Evolutionary conservation across 2,113 vertebrate genomes (phyloP), one percentile per base, ranked within the genome.

Genomic region (Pampusana beccarii): DNA sequence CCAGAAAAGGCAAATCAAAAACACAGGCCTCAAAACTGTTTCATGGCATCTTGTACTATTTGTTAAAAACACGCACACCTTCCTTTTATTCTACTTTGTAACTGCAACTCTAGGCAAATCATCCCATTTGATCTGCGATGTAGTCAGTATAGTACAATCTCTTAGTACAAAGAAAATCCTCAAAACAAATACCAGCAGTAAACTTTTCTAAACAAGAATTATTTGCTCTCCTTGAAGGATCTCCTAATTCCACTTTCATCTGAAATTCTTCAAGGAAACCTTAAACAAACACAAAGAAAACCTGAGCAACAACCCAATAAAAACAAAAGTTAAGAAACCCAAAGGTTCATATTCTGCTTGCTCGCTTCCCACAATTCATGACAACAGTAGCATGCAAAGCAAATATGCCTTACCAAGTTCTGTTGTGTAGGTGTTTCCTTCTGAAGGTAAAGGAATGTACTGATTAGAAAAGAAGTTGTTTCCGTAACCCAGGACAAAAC

Each of bases 401-500:
- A 53, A 84, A 81, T 86, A 83, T 23, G 26, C 26, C 98, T 98
- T 98, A 99, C 99, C 99, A 34, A 99, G 98, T 97, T 99, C 98
- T 15, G 98, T 98, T 89, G 98, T 84, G 1, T 98, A 98, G 10
- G 97, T 98, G 88, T 99, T 98, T 73, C 99, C 99, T 40, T 99
- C 98, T 0, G 98, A 96, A 21, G 99, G 99, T 62, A 99, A 98
- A 81, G 98, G 97, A 58, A 99, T 99, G 86, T 98, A 99, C 88
- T 99, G 99, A 86, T 99, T 99, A 96, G 99, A 99, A 90, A 99
- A 99, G 90, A 99, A 97, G 80, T 93, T 99, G 97, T 98, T 99
- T 77, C 99, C 99, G 11, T 99, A 99, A 50, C 99, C 99, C 96
- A 99, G 94, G 94, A 99, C 98, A 97, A 99, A 99, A 34, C 99